Conservation (phyloP, 2,888 invertebrate species). For the Apamea anceps region DNA sequence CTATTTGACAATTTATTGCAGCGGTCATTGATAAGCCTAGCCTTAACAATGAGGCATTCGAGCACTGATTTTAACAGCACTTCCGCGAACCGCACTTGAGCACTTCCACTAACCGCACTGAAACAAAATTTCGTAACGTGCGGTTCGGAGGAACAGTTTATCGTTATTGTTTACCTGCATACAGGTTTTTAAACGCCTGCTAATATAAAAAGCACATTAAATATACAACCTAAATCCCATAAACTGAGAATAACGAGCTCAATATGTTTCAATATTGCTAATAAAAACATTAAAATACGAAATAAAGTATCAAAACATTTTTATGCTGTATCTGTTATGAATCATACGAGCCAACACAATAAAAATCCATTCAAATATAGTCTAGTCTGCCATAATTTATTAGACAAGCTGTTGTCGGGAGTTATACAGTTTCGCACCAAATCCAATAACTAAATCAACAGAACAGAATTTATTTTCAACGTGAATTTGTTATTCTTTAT, state of each 20-base stretch:
- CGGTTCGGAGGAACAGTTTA: too few relatives aligned
- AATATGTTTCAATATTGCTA: constrained; percentile 11
- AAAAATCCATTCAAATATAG: constrained; percentile 60
- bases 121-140: too few relatives aligned
- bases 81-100: too few relatives aligned
- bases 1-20: neutral
- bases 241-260: neutral
- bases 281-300: constrained; percentile 41
- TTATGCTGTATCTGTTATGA: constrained; percentile 50
- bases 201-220: neutral
- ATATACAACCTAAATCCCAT: neutral
- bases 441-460: constrained; percentile 74
- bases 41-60: neutral
- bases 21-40: neutral
- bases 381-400: constrained; percentile 63
- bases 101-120: too few relatives aligned
- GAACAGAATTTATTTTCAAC: constrained; percentile 61
- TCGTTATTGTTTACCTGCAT: too few relatives aligned
- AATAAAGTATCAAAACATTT: constrained; percentile 36
- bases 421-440: constrained; percentile 66
- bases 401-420: constrained; percentile 62
- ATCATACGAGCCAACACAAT: constrained; percentile 54
- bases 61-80: too few relatives aligned
- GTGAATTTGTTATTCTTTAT: constrained; percentile 55
- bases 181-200: too few relatives aligned